Percentiles rank a stretch among this genome's conserved stretches.
phyloP scores from a whole-genome alignment of 2,888 invertebrate genomes.

The Ectemnius cavifrons region DNA sequence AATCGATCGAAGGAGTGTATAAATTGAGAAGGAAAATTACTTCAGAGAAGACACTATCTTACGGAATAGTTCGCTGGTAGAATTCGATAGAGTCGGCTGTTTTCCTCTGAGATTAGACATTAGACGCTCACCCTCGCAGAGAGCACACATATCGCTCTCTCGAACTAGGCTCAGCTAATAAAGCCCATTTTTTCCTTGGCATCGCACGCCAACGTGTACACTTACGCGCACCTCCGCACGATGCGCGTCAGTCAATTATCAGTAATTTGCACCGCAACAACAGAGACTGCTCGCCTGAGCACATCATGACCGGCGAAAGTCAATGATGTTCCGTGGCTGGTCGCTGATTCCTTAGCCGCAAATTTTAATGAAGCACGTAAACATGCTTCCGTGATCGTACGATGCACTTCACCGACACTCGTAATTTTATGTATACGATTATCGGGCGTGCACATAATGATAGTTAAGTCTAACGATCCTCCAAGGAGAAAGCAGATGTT shows the following conservation, averaged over 20 bases:
- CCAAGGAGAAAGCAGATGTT: no score
- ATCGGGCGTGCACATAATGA: background rate
- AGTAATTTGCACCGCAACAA: conserved; percentile 39
- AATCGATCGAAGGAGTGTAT: background rate
- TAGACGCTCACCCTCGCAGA: no score
- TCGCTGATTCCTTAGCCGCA: background rate
- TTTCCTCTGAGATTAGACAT: background rate
- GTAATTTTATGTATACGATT: background rate
- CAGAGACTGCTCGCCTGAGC: conserved; percentile 9
- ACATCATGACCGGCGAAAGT: conserved; percentile 27
- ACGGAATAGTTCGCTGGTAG: background rate
- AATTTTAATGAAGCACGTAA: background rate
- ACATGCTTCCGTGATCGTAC: no score
- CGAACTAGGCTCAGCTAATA: conserved; percentile 44
- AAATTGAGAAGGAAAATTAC: background rate
- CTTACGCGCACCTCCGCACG: background rate
- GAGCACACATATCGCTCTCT: background rate
- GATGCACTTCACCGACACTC: background rate
- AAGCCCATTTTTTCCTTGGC: conserved; percentile 22
- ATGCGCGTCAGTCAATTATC: conserved; percentile 46
- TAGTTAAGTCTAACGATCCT: no score
- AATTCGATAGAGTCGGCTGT: conserved; percentile 9
- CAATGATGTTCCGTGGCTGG: conserved; percentile 18
- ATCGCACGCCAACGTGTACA: background rate
- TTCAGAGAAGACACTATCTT: background rate